A percentile compares a stretch with the other conserved stretches of the same genome.
Evolutionary conservation across 2,888 invertebrate genomes (phyloP).

Genomic region (Cosmorhoe ocellata): DNA sequence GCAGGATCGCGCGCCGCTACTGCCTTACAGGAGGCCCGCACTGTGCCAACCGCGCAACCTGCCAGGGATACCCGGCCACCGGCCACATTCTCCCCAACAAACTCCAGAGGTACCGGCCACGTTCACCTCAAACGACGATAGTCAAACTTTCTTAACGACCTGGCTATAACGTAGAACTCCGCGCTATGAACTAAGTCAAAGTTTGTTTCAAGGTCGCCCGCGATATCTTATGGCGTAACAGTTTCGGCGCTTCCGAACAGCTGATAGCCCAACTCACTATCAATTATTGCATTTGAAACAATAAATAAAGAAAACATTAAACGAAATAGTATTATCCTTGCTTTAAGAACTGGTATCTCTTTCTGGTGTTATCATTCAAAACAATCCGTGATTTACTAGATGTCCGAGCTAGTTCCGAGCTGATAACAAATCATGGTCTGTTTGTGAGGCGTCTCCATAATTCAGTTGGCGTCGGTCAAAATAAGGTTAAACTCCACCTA

Average conservation of each 20-base stretch:
- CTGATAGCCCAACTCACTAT: constrained; percentile 39
- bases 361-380: constrained; percentile 42
- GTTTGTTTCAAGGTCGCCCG: constrained; percentile 77
- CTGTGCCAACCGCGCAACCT: constrained; percentile 77
- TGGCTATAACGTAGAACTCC: constrained; percentile 67
- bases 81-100: constrained; percentile 87
- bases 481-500: constrained; percentile 67
- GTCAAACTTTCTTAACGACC: constrained; percentile 77
- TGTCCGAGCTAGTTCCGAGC: constrained; percentile 37
- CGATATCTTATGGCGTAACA: constrained; percentile 53
- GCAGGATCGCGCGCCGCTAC: constrained; percentile 91
- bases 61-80: constrained; percentile 72
- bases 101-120: constrained; percentile 86
- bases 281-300: constrained; percentile 30
- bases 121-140: constrained; percentile 59
- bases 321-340: constrained; percentile 13
- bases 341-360: constrained; percentile 22
- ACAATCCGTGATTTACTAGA: constrained; percentile 35
- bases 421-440: constrained; percentile 60
- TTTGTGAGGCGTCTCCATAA: constrained; percentile 64
- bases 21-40: constrained; percentile 88
- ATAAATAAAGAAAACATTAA: constrained; percentile 26
- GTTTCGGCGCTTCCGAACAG: constrained; percentile 46
- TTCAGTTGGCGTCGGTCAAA: constrained; percentile 55
- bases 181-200: constrained; percentile 68